Conservation (phyloP, 2,888 invertebrate species). For the Callosobruchus maculatus region DNA sequence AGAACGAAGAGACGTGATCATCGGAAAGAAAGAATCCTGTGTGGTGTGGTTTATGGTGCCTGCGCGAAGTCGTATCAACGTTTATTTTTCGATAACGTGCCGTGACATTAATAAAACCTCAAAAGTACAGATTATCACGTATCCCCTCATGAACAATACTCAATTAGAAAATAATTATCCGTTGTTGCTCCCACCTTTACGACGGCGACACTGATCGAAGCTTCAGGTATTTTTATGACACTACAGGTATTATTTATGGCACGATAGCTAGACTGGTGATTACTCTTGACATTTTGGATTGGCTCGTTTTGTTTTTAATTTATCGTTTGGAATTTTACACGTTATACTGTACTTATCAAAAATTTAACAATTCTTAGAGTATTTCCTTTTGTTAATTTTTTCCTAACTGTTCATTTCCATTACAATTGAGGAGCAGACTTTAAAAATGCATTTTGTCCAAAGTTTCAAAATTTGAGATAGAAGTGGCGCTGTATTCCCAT, state of each 20-base stretch:
- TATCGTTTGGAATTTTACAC: no score
- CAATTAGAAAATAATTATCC: conserved; percentile 2
- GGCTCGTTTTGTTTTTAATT: no score
- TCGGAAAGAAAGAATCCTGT: neutral
- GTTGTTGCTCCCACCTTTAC: conserved; percentile 4
- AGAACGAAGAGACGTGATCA: neutral
- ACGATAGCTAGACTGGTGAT: neutral
- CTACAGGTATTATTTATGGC: neutral
- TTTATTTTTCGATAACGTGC: conserved; percentile 1
- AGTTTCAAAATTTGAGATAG: no score
- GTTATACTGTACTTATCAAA: no score
- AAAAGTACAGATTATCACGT: neutral
- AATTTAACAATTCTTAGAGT: no score
- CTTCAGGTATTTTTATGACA: conserved; percentile 1
- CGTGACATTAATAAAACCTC: conserved; percentile 3
- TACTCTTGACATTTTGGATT: no score
- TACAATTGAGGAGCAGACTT: no score
- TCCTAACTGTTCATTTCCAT: no score
- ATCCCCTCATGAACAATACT: neutral
- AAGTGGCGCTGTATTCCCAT: no score
- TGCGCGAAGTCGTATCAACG: neutral
- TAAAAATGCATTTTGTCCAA: no score
- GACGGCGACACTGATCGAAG: neutral
- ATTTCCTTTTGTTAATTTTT: no score
- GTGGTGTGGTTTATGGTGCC: neutral